phyloP scores from a whole-genome alignment of 2,888 invertebrate species.

The Diarsia rubi region DNA sequence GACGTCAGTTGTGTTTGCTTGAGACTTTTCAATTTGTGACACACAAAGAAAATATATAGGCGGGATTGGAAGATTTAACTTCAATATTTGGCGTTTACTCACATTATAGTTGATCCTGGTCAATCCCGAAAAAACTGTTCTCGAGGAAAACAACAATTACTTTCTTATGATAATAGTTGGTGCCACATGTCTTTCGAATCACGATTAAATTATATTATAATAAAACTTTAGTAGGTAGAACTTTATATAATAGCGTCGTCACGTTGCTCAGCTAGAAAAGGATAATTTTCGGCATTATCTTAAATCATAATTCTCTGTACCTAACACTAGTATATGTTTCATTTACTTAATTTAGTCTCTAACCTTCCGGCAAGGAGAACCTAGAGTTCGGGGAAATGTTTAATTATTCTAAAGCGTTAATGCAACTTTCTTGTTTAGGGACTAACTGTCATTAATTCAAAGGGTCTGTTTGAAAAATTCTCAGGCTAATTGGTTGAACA shows the following conservation, averaged over 20 bases:
- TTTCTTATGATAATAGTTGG: no score
- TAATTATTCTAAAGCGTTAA: slow-evolving; percentile 57
- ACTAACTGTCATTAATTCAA: slow-evolving; percentile 37
- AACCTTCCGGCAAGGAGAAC: background rate
- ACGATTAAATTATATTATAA: no score
- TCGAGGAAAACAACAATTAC: no score
- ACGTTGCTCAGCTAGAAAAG: no score
- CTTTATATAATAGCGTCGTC: no score
- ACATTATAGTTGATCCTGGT: background rate
- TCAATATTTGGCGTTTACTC: background rate
- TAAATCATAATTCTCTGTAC: background rate
- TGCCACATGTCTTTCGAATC: no score
- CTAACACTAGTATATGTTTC: background rate
- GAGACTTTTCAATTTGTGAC: background rate
- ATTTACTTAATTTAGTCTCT: slow-evolving; percentile 4
- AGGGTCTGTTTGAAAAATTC: slow-evolving; percentile 24
- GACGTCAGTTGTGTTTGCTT: background rate
- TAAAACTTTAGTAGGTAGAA: no score
- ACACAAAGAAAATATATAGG: background rate
- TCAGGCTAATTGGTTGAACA: slow-evolving; percentile 9
- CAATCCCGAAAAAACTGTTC: background rate
- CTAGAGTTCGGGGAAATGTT: slow-evolving; percentile 17
- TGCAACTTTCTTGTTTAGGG: slow-evolving; percentile 55
- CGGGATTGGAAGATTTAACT: background rate
- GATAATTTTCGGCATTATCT: background rate